Conservation (phyloP, 1,140 invertebrate genomes). For the Pantala flavescens region DNA sequence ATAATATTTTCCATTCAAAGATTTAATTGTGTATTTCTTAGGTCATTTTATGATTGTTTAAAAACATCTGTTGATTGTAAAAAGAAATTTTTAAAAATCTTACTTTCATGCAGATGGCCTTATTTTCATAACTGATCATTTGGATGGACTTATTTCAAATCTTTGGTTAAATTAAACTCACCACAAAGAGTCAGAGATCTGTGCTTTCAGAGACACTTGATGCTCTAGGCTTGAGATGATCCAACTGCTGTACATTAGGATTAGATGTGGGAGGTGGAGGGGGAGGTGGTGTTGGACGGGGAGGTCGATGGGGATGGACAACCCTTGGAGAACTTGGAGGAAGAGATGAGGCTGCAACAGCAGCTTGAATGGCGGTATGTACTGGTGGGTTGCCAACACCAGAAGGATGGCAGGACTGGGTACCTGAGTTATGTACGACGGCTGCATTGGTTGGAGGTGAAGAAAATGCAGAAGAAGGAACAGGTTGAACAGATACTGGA, state of each 20-base stretch:
- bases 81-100: too few relatives aligned
- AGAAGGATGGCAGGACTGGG: not conserved
- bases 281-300: conserved; percentile 12
- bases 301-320: conserved; percentile 12
- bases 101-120: too few relatives aligned
- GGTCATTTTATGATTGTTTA: too few relatives aligned
- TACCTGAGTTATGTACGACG: not conserved
- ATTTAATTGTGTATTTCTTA: too few relatives aligned
- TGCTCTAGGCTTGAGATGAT: conserved; percentile 7
- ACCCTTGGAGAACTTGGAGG: conserved; percentile 14
- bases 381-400: conserved; percentile 12
- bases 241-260: not conserved
- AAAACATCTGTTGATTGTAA: too few relatives aligned
- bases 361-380: not conserved
- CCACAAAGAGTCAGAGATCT: conserved; percentile 12
- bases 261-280: conserved; percentile 11
- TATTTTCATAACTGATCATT: too few relatives aligned
- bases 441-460: not conserved
- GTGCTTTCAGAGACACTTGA: conserved; percentile 16
- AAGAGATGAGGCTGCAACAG: not conserved
- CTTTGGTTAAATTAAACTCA: not conserved
- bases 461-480: too few relatives aligned
- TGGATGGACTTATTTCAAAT: too few relatives aligned
- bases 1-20: too few relatives aligned
- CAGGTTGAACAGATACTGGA: not conserved